Evolutionary conservation across 2,888 invertebrate species (phyloP).

Genomic region (Conomelus anceps): DNA sequence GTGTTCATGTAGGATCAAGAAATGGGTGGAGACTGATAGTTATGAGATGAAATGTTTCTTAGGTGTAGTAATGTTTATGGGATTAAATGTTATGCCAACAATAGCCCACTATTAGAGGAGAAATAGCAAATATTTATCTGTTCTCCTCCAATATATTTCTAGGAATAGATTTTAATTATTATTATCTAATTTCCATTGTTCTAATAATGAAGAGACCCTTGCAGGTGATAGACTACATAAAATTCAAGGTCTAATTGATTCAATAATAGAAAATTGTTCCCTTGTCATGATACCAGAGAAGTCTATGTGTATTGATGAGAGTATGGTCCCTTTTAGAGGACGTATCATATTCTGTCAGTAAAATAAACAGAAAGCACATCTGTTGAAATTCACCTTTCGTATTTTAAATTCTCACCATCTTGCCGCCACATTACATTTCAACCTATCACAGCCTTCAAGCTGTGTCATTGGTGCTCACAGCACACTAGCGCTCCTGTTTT

Average conservation of each 20-base stretch:
- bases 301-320: too few species aligned
- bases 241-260: neutral
- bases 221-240: slow-evolving; percentile 3
- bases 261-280: neutral
- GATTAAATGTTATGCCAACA: slow-evolving; percentile 35
- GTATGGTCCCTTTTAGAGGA: slow-evolving; percentile 37
- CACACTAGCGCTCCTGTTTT: too few species aligned
- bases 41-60: slow-evolving; percentile 36
- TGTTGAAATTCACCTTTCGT: too few species aligned
- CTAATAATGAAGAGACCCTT: neutral
- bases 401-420: too few species aligned
- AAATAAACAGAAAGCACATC: slow-evolving; percentile 36
- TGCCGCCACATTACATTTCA: too few species aligned
- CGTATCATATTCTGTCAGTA: too few species aligned
- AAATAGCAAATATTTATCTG: slow-evolving; percentile 20
- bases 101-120: slow-evolving; percentile 37
- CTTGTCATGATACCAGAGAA: slow-evolving; percentile 30
- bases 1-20: neutral
- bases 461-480: too few species aligned
- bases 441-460: too few species aligned
- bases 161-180: slow-evolving; percentile 1
- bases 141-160: neutral
- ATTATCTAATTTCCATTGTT: too few species aligned
- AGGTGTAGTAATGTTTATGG: slow-evolving; percentile 37
- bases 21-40: slow-evolving; percentile 34